Evolutionary conservation across 2,888 invertebrate genomes (phyloP), one percentile per base, ranked within the genome.

Genomic region (Aspidiotus destructor): DNA sequence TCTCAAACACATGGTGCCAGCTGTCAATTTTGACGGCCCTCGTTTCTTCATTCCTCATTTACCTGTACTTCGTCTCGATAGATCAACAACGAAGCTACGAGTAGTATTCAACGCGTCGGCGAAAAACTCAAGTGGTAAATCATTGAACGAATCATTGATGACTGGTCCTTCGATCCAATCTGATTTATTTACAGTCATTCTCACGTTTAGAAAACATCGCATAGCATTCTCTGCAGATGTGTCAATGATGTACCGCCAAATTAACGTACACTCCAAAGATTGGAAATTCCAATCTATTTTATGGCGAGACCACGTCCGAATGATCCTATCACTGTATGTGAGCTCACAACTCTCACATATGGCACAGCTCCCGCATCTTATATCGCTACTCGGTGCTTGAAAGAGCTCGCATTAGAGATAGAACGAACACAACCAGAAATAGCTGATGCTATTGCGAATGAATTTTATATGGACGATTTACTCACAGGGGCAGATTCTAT

Each of bases 231-330:
- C 73, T 8, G 75, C 75, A 0, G 77, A 77, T 63, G 75, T 78
- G 9, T 73, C 72, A 15, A 77, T 78, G 70, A 77, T 77, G 75
- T 77, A 75, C 70, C 72, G 76, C 0, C 76, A 76, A 69, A 73
- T 77, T n/a, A 11, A 53, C 0, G 67, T 77, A 0, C 68, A 72
- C 41, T 62, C 71, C 0, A 70, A 72, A 3, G 74, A 77, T 60
- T 62, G 73, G 13, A 48, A 6, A 28, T n/a, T 53, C 7, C 63
- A 54, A 53, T 63, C 53, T 6, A 77, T 78, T 8, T 57, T 78
- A 6, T 78, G 77, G 77, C 63, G 76, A 41, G 65, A 72, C 10
- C 52, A n/a, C n/a, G 72, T 54, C 68, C 71, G 7, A 40, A 15
- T 2, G n/a, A 62, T 10, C 62, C 55, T 8, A 52, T 70, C 40